phyloP scores from a whole-genome alignment of 2,113 vertebrate genomes.

The Ophiodon elongatus region DNA sequence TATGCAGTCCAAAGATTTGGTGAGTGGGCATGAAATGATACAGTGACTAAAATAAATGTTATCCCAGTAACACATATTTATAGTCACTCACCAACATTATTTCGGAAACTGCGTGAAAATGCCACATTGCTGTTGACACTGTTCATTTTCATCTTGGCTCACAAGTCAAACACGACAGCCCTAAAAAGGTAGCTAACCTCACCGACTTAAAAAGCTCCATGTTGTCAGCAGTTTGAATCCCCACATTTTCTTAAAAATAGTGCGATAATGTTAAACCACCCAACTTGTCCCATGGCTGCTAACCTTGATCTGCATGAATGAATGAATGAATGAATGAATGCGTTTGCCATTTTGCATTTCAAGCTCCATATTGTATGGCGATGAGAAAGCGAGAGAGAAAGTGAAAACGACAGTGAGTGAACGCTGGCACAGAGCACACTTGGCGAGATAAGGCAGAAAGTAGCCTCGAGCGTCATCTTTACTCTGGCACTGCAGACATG shows the following conservation, averaged over 20 bases:
- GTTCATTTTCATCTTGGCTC: too few relatives aligned
- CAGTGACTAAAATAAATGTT: background rate
- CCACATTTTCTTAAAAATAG: background rate
- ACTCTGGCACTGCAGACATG: conserved; percentile 46
- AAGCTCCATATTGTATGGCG: background rate
- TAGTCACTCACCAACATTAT: background rate
- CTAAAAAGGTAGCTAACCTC: background rate
- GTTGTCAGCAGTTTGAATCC: background rate
- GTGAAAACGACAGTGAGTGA: conserved; percentile 14
- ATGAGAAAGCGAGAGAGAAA: background rate
- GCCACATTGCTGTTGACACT: background rate
- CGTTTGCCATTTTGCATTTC: background rate
- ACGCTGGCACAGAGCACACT: conserved; percentile 31
- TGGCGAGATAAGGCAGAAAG: conserved; percentile 47
- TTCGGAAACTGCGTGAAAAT: too few relatives aligned
- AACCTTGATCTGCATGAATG: too few relatives aligned
- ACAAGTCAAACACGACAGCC: background rate
- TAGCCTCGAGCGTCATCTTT: conserved; percentile 40
- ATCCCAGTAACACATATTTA: background rate
- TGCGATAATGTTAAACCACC: background rate
- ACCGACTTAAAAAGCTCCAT: background rate
- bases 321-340: too few relatives aligned
- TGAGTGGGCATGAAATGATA: background rate
- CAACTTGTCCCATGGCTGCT: background rate
- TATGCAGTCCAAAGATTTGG: background rate